These are phyloP conservation scores for Synergus itoensis DNA, from an alignment of 2,888 invertebrate species.

Conservation along the genomic window DNA sequence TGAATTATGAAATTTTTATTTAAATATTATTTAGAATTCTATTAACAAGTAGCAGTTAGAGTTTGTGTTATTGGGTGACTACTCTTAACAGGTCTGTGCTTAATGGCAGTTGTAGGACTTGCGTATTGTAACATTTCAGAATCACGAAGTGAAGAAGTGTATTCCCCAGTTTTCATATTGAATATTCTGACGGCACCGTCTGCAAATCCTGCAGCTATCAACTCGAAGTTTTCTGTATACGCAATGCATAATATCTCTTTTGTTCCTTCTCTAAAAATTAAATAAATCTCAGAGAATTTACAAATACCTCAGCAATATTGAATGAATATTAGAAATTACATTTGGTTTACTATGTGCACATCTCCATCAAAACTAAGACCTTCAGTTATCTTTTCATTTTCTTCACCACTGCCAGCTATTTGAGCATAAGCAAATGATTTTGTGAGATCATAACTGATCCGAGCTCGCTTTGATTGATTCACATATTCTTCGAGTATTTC, in stretches of 20 bases:
- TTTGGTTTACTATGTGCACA: constrained; percentile 13
- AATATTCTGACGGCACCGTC: constrained; percentile 82
- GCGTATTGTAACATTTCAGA: constrained; percentile 80
- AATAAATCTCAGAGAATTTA: constrained; percentile 14
- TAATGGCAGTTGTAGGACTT: constrained; percentile 82
- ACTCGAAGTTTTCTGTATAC: constrained; percentile 82
- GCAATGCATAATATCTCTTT: constrained; percentile 81
- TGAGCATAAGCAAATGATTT: constrained; percentile 23
- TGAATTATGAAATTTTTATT: not conserved
- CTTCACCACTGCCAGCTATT: not conserved
- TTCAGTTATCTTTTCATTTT: not conserved
- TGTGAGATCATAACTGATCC: constrained; percentile 7
- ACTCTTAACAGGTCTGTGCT: constrained; percentile 81
- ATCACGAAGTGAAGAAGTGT: constrained; percentile 79
- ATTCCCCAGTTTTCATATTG: constrained; percentile 79
- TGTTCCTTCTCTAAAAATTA: constrained; percentile 78
- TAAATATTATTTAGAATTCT: not conserved
- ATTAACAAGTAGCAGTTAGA: constrained; percentile 81
- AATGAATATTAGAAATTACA: constrained; percentile 8
- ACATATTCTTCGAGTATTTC: not conserved
- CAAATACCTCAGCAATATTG: not conserved
- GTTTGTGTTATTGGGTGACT: constrained; percentile 82
- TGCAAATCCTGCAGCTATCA: constrained; percentile 81
- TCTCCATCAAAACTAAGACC: constrained; percentile 12
- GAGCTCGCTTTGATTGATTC: not conserved